Percentiles rank a stretch among this genome's conserved stretches.
phyloP scores from a whole-genome alignment of 2,113 vertebrate genomes.

The Paradisaea rubra region DNA sequence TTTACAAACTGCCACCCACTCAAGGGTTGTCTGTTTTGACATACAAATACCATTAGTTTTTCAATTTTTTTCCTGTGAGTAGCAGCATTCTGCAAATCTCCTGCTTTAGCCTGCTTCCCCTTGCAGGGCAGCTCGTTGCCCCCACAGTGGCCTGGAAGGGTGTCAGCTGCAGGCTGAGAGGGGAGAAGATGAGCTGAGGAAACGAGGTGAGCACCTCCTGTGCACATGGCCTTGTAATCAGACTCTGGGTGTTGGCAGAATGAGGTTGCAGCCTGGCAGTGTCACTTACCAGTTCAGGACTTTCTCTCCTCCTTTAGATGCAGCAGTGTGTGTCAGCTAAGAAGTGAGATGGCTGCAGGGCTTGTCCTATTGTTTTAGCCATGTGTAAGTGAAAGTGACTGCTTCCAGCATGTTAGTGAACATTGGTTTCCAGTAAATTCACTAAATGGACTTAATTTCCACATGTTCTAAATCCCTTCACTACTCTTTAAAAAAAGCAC shows the following conservation, averaged over 20 bases:
- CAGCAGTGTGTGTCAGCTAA: background rate
- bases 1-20: background rate
- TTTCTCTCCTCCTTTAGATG: background rate
- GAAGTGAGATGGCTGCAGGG: background rate
- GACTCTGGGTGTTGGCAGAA: slow-evolving; percentile 37
- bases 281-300: background rate
- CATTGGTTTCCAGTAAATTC: background rate
- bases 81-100: background rate
- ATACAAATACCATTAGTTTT: background rate
- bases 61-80: background rate
- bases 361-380: background rate
- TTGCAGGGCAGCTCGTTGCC: background rate
- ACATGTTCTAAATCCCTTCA: background rate
- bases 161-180: background rate
- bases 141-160: background rate
- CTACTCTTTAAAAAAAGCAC: background rate
- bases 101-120: background rate
- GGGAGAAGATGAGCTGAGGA: background rate
- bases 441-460: background rate
- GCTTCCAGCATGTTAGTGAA: background rate
- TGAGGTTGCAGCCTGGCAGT: slow-evolving; percentile 14
- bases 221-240: background rate
- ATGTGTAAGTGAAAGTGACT: background rate
- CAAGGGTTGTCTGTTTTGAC: background rate
- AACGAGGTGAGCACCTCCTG: background rate